Percentiles rank a stretch among this genome's conserved stretches.
phyloP scores from a whole-genome alignment of 2,797 vertebrate genomes.

The Helicolenus hilgendorfi region DNA sequence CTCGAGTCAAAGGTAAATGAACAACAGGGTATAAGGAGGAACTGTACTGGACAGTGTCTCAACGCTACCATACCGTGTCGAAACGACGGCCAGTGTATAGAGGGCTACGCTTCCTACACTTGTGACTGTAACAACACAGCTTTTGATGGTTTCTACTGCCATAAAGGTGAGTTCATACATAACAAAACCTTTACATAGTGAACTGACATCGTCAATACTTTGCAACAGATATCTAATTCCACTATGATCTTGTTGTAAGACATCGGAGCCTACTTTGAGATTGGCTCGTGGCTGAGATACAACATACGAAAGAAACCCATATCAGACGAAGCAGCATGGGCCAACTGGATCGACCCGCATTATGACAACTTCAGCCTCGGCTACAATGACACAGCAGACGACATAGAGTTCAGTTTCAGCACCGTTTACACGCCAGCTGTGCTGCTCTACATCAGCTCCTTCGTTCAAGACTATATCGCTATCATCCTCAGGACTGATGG shows the following conservation, averaged over 20 bases:
- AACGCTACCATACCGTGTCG: slow-evolving; percentile 94
- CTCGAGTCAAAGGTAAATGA: slow-evolving; percentile 96
- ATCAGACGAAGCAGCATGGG: slow-evolving; percentile 93
- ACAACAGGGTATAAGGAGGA: slow-evolving; percentile 93
- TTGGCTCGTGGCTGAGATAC: slow-evolving; percentile 95
- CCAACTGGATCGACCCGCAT: slow-evolving; percentile 94
- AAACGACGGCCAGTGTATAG: slow-evolving; percentile 96
- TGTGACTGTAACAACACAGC: slow-evolving; percentile 98
- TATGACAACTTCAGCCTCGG: slow-evolving; percentile 93
- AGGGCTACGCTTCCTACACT: slow-evolving; percentile 95
- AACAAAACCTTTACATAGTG: background rate
- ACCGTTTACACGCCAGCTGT: slow-evolving; percentile 94
- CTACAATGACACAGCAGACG: slow-evolving; percentile 96
- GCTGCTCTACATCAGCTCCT: slow-evolving; percentile 97
- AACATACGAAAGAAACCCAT: slow-evolving; percentile 94
- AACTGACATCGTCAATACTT: background rate
- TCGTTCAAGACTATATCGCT: slow-evolving; percentile 95
- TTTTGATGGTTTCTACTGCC: slow-evolving; percentile 97
- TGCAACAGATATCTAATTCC: background rate
- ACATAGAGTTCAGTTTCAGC: slow-evolving; percentile 98
- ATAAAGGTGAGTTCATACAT: slow-evolving; percentile 90
- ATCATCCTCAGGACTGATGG: slow-evolving; percentile 95
- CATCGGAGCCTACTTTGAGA: slow-evolving; percentile 95
- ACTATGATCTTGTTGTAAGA: slow-evolving; percentile 84
- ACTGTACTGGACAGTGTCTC: slow-evolving; percentile 95